Base-by-base conservation (phyloP, 2,888 invertebrate genomes). In the Andrena bucephala region DNA sequence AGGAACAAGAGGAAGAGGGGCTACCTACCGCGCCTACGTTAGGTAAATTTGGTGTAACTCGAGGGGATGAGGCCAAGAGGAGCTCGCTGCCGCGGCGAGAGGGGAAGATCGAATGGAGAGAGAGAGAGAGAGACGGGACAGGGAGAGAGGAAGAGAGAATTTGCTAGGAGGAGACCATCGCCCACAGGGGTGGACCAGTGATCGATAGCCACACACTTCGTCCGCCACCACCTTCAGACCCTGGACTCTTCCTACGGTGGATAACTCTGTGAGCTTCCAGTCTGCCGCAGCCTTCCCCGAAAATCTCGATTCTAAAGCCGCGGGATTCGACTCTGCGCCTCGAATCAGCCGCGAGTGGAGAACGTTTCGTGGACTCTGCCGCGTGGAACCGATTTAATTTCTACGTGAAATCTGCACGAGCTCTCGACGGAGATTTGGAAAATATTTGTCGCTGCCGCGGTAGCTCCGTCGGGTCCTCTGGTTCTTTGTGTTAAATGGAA, bases 1-100 rank as follows among this genome's bases (percentile, higher is more conserved):
- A 73, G 85, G 87, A 84, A 79, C 57, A 70, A 62, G 72, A 81
- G 79, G 73, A 67, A 65, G 87, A 80, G 87, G 84, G 84, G 68
- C 77, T 73, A 86, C 77, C 87, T 89, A 87, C 88, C 88, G 91
- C 87, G 92, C 89, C 91, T 92, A 91, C 90, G 92, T 92, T 93
- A 93, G 92, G 92, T 92, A 93, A 94, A 93, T 94, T 93, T 90
- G 88, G 89, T 90, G 89, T 91, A 91, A 92, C 92, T 88, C 87
- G 85, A 87, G 89, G 91, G 91, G 90, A 90, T 91, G 91, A 88
- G 92, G 85, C 84, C 85, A 82, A 79, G 87, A 79, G 86, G 78
- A 85, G 90, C 69, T 77, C 67, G 78, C 68, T 74, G 83, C 63
- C 31, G 83, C 79, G 77, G 63, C 77, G 69, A 77, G 78, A 66